Percentiles rank a stretch among this genome's conserved stretches.
phyloP scores from a whole-genome alignment of 1,140 invertebrate genomes.

The Papilio polyxenes region DNA sequence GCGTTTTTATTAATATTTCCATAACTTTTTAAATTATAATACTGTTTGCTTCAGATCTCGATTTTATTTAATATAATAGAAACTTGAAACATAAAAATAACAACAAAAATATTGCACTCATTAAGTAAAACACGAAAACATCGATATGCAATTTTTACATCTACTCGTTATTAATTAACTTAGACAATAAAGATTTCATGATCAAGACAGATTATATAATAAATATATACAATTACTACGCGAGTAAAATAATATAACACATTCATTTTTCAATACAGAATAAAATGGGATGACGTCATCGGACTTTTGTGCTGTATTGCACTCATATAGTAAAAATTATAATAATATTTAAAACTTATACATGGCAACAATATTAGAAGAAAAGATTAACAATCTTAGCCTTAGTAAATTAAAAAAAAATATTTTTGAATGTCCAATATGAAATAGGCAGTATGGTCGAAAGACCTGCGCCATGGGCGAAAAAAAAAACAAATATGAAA shows the following conservation, averaged over 20 bases:
- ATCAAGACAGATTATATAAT: conserved; percentile 32
- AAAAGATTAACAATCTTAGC: too few relatives aligned
- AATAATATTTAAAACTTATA: not conserved
- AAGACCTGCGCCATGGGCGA: too few relatives aligned
- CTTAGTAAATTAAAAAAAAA: too few relatives aligned
- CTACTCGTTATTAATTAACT: conserved; percentile 38
- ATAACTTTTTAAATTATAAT: conserved; percentile 49
- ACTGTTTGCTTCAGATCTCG: conserved; percentile 48
- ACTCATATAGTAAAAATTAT: not conserved
- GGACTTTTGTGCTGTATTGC: not conserved
- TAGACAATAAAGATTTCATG: conserved; percentile 31
- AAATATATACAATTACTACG: conserved; percentile 33
- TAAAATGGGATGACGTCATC: not conserved
- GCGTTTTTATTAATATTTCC: conserved; percentile 47
- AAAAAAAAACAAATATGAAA: not conserved
- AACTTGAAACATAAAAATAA: not conserved
- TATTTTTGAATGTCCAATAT: not conserved
- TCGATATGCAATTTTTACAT: conserved; percentile 48
- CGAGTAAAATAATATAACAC: not conserved
- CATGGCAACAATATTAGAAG: not conserved
- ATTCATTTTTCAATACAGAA: not conserved
- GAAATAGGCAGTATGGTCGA: too few relatives aligned
- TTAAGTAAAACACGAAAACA: conserved; percentile 41
- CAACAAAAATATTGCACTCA: conserved; percentile 22
- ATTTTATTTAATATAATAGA: not conserved